Conservation (phyloP, 2,888 invertebrate species). For the Drosophila maculinotata region DNA sequence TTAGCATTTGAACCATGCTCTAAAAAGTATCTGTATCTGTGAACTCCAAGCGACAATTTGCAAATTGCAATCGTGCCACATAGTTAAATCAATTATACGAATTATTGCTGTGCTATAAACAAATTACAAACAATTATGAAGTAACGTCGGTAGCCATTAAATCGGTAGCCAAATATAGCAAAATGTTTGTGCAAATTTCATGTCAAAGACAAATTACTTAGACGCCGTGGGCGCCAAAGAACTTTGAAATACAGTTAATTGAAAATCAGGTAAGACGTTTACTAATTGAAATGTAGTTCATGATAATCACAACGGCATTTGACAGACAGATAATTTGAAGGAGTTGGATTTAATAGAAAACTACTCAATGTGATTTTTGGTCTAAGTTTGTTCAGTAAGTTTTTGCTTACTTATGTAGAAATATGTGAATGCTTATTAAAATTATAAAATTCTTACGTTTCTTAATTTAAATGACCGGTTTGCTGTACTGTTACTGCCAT, state of each 20-base stretch:
- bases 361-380: neutral
- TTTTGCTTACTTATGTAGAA: too few relatives aligned
- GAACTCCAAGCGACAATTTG: neutral
- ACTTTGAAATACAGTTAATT: slow-evolving; percentile 20
- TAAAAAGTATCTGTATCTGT: too few relatives aligned
- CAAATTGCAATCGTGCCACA: slow-evolving; percentile 6
- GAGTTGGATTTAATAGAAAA: too few relatives aligned
- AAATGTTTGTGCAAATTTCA: slow-evolving; percentile 39
- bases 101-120: slow-evolving; percentile 45
- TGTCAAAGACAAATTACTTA: slow-evolving; percentile 28
- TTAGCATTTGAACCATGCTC: slow-evolving; percentile 17
- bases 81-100: slow-evolving; percentile 40
- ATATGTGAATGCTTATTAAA: too few relatives aligned
- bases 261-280: slow-evolving; percentile 51
- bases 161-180: slow-evolving; percentile 15
- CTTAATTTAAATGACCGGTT: too few relatives aligned
- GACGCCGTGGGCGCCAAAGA: slow-evolving; percentile 19
- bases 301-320: slow-evolving; percentile 4
- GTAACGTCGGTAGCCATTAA: too few relatives aligned
- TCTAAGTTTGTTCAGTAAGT: too few relatives aligned
- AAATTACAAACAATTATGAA: slow-evolving; percentile 57
- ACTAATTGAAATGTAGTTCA: neutral
- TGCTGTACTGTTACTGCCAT: too few relatives aligned
- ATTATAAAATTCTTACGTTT: neutral
- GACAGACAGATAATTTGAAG: slow-evolving; percentile 7